Conservation (phyloP, 1,140 invertebrate genomes). For the Apis cerana region DNA sequence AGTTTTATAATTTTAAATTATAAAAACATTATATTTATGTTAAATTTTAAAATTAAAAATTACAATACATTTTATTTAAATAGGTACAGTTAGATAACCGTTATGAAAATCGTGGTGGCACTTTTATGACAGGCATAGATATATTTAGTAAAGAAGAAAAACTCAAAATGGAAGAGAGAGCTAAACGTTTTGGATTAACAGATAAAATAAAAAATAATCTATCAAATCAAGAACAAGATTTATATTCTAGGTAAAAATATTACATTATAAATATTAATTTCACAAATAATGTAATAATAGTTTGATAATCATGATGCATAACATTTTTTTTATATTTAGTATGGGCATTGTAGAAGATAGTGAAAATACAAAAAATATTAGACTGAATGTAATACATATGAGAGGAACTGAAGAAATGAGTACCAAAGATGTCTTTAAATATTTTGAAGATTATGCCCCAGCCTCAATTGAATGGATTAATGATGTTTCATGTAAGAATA, state of each 20-base stretch:
- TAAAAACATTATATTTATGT: not conserved
- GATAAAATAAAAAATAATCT: conserved; percentile 80
- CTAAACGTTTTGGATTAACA: conserved; percentile 86
- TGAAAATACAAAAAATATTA: conserved; percentile 82
- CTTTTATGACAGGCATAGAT: conserved; percentile 83
- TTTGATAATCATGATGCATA: conserved; percentile 1
- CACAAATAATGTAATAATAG: not conserved
- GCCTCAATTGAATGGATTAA: conserved; percentile 90
- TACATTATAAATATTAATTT: not conserved
- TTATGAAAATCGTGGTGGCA: conserved; percentile 79
- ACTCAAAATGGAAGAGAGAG: conserved; percentile 85
- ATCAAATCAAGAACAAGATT: conserved; percentile 83
- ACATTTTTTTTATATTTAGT: conserved; percentile 73
- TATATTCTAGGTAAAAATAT: conserved; percentile 82
- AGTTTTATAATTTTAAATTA: not conserved
- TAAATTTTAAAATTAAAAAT: not conserved
- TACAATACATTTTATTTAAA: conserved; percentile 21
- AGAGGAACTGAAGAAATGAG: conserved; percentile 88
- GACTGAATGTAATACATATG: conserved; percentile 88
- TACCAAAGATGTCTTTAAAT: conserved; percentile 89
- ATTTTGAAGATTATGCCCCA: conserved; percentile 88
- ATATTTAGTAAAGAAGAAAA: conserved; percentile 85
- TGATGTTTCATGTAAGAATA: conserved; percentile 86
- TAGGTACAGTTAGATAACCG: conserved; percentile 48
- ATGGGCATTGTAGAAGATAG: conserved; percentile 84